Evolutionary conservation across 2,888 invertebrate genomes (phyloP), one percentile per base, ranked within the genome.

Genomic region (Drosophila stalkeri): DNA sequence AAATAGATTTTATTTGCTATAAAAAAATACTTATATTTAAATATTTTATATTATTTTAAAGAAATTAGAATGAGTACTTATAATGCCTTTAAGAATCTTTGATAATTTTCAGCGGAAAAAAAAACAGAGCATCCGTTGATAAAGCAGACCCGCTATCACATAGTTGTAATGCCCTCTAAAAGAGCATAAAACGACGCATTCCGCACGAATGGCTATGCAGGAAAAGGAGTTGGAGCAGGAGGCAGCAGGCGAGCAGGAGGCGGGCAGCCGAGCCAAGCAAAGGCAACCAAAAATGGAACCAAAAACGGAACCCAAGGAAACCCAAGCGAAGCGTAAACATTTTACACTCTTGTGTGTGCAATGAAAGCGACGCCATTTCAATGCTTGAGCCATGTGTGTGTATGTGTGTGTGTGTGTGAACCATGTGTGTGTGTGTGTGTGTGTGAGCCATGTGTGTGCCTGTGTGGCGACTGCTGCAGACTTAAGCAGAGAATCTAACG

Each of bases 291-390:
- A 65, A 65, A 55, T 27, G 64, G 60, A 63, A 37, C 51, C 46
- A 31, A 55, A 49, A 49, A 63, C 52, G 69, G 47, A 70, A 55
- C 62, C 52, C 67, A 76, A 80, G 72, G 75, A 87, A 85, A 59
- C 76, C 64, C 81, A 60, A 75, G 79, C 78, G 85, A 87, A 85
- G 88, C 85, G 85, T 85, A 75, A 85, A 85, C 86, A 85, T 85
- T 85, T 85, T 87, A 85, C 88, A 87, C 88, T 86, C 75, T 86
- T 86, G 73, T 76, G 83, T 83, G 86, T 81, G 82, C 86, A 75
- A 86, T 80, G 86, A 84, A 84, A 77, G 72, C 84, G 80, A 86
- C 72, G 87, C 82, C 82, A 84, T 86, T 82, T 77, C 75, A 68
- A 70, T 60, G 67, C 46, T 46, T 5, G n/a, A 8, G n/a, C 31